Base-by-base conservation (phyloP, 1,140 invertebrate genomes). In the Pogonomyrmex barbatus region DNA sequence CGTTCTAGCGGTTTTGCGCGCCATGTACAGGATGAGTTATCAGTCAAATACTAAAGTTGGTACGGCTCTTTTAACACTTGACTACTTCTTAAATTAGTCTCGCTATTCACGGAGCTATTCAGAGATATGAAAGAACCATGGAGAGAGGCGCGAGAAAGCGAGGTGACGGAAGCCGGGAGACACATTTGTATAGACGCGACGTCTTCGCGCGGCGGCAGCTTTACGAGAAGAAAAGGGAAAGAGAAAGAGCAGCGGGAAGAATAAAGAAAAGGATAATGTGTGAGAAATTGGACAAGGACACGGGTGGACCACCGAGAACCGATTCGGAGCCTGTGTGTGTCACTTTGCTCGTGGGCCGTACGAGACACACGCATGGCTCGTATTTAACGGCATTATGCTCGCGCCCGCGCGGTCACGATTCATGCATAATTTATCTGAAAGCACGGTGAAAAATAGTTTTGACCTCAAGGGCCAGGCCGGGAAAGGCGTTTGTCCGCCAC, bases 391-490 rank as follows among this genome's bases (percentile, higher is more conserved):
- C 65, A 78, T 86, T 86, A 86, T 50, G 39, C 73, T 56, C 36
- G 47, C 47, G 63, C 36, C 62, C 33, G 47, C 62, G 36, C 47
- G 70, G 54, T 60, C 78, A 77, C 79, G 78, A 85, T 71, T 87
- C 86, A 54, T 62, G 86, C 86, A 87, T 85, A 89, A 87, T 89
- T 89, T 84, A 87, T 71, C 67, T 71, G 78, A 89, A 87, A 63
- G 70, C 62, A 56, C 56, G 62, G n/a, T 76, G 67, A 87, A 87
- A 88, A 87, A 88, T 83, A 87, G 60, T 81, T 87, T 88, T 87
- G 85, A 83, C 85, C 85, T 67, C 62, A 60, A 73, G 68, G 73
- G 73, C 73, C 65, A 85, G 63, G n/a, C 14, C 71, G 71, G 42
- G 85, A 83, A 76, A 75, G 79, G 81, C 70, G 86, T 68, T 84